Base-by-base conservation (phyloP, 2,888 invertebrate genomes). In the Amorpha juglandis region DNA sequence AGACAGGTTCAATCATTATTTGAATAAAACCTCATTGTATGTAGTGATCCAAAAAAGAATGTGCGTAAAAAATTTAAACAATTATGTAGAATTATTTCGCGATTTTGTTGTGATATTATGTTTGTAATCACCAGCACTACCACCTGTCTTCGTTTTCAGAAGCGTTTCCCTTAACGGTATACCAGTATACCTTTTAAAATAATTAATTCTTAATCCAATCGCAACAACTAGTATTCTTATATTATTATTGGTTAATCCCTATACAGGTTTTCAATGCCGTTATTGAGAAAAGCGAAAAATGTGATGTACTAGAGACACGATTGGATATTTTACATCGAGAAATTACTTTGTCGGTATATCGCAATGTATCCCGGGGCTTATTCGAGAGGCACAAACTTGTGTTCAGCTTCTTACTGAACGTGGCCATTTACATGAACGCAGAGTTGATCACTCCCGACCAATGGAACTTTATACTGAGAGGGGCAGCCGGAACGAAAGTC, bases 351-450 rank as follows among this genome's bases (percentile, higher is more conserved):
- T 95, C 97, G 0, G 95, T 98, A 51, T 98, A 98, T 82, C 95
- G 95, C 9, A 98, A 98, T 80, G 96, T 98, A 45, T 97, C 98
- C 0, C 95, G 98, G 66, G 98, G 98, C 0, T 93, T 99, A 11
- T 98, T 98, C 81, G 98, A 98, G 84, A 95, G 96, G 68, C 98
- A 99, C 88, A 98, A 98, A 88, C 93, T 98, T 0, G 96, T 98
- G 66, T 98, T 96, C 84, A 97, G 97, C 80, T 97, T 98, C 80
- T 95, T 98, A 89, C 88, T 98, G 14, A 97, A 97, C 77, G 94
- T 96, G 69, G 96, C 97, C 3, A 95, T 98, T 72, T 95, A 95
- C 81, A 93, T 95, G 64, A 94, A 97, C 77, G 94, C 94, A 0
- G 94, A 94, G 0, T 79, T 90, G 0, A 95, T 98, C 12, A 83